A percentile compares a stretch with the other conserved stretches of the same genome.
Evolutionary conservation across 1,140 invertebrate genomes (phyloP).

Genomic region (Belonocnema kinseyi): DNA sequence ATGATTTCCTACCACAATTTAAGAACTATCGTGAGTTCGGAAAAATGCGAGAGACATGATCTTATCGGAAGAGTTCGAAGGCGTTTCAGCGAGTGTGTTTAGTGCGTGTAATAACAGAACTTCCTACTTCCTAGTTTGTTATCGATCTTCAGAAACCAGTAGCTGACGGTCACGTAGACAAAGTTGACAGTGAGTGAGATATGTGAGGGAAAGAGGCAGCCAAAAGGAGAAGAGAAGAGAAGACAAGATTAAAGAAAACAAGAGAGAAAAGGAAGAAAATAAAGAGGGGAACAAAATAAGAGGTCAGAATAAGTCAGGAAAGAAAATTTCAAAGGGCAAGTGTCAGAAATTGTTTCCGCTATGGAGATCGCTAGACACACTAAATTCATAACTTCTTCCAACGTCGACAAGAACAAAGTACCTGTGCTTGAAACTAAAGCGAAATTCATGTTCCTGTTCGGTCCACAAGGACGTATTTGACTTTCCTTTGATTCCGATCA

Average conservation of each 20-base stretch:
- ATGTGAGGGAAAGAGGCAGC: slow-evolving; percentile 43
- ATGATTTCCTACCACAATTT: slow-evolving; percentile 39
- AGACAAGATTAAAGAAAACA: slow-evolving; percentile 18
- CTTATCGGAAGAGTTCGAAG: not conserved
- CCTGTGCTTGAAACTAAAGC: slow-evolving; percentile 43
- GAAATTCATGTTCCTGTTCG: slow-evolving; percentile 59
- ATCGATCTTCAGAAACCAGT: slow-evolving; percentile 1
- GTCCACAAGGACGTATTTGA: slow-evolving; percentile 55
- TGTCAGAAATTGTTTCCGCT: slow-evolving; percentile 6
- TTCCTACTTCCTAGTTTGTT: slow-evolving; percentile 12
- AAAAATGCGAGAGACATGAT: not conserved
- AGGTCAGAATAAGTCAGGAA: slow-evolving; percentile 22
- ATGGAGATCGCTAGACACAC: slow-evolving; percentile 38
- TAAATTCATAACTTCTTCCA: slow-evolving; percentile 37
- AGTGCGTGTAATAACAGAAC: slow-evolving; percentile 12
- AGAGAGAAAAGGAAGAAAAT: not conserved
- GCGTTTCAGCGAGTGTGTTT: not conserved
- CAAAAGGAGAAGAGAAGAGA: slow-evolving; percentile 39
- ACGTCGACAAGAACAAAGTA: slow-evolving; percentile 34
- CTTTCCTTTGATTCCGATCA: slow-evolving; percentile 41
- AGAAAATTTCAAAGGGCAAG: not conserved
- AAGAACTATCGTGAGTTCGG: slow-evolving; percentile 1
- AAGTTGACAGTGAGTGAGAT: slow-evolving; percentile 38
- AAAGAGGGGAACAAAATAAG: slow-evolving; percentile 22
- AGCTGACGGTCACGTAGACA: slow-evolving; percentile 35